These are phyloP conservation scores for Agonum fuliginosum DNA, from an alignment of 2,888 invertebrate genomes.

Conservation along the genomic window DNA sequence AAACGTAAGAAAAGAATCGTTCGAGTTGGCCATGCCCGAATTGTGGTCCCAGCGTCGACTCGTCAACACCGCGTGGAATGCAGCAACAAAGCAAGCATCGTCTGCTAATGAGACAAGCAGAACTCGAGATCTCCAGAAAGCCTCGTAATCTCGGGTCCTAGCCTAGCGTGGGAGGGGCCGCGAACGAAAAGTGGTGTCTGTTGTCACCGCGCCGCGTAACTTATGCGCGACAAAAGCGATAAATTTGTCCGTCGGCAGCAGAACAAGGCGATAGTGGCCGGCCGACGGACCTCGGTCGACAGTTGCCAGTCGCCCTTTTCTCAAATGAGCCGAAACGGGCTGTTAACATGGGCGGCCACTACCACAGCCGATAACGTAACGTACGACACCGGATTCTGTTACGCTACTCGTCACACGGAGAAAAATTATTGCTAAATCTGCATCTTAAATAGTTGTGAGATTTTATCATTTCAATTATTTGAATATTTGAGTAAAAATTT, in stretches of 20 bases:
- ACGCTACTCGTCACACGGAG: not conserved
- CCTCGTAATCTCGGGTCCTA: not conserved
- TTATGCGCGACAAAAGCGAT: slow-evolving; percentile 69
- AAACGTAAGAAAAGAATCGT: too few species aligned
- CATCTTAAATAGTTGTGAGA: too few species aligned
- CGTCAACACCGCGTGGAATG: slow-evolving; percentile 27
- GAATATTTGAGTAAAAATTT: too few species aligned
- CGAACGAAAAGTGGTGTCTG: slow-evolving; percentile 53
- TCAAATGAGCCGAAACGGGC: slow-evolving; percentile 65
- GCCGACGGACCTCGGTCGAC: not conserved
- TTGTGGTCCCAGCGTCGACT: not conserved
- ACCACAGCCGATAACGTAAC: not conserved
- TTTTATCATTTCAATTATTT: too few species aligned
- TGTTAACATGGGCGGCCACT: slow-evolving; percentile 13
- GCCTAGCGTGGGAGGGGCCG: slow-evolving; percentile 43
- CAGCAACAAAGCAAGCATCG: slow-evolving; percentile 29
- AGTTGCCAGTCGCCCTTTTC: slow-evolving; percentile 65
- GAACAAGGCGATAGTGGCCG: slow-evolving; percentile 65
- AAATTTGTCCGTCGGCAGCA: slow-evolving; percentile 68
- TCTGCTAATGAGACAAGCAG: slow-evolving; percentile 62
- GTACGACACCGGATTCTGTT: not conserved
- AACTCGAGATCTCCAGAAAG: slow-evolving; percentile 11
- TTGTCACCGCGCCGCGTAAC: slow-evolving; percentile 65
- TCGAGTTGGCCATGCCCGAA: not conserved
- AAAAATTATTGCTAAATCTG: too few species aligned